phyloP scores from a whole-genome alignment of 2,113 vertebrate genomes.

The Antennarius striatus region DNA sequence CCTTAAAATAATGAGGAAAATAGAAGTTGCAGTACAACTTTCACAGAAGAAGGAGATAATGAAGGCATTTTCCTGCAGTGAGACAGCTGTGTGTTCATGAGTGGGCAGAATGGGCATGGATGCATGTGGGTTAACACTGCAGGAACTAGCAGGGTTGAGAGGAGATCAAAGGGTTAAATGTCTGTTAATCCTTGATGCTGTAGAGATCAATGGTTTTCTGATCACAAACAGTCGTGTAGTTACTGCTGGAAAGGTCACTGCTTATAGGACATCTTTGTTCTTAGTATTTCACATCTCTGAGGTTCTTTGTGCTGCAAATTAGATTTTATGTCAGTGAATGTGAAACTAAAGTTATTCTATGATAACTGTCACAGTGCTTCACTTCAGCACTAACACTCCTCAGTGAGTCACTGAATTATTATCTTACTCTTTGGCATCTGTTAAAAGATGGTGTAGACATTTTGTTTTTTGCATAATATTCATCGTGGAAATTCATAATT shows the following conservation, averaged over 20 bases:
- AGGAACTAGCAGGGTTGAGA: conserved; percentile 19
- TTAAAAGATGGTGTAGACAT: not conserved
- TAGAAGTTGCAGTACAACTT: conserved; percentile 30
- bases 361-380: too few species aligned
- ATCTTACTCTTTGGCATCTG: not conserved
- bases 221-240: too few species aligned
- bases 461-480: not conserved
- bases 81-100: conserved; percentile 2
- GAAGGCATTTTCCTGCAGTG: conserved; percentile 8
- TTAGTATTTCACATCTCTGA: conserved; percentile 7
- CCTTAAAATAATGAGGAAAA: conserved; percentile 18
- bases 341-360: not conserved
- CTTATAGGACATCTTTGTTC: conserved; percentile 20
- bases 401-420: too few species aligned
- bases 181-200: conserved; percentile 51
- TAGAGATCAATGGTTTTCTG: conserved; percentile 47
- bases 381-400: too few species aligned
- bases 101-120: not conserved
- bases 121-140: not conserved
- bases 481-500: not conserved
- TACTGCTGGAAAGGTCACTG: conserved; percentile 20
- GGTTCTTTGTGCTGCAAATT: conserved; percentile 1
- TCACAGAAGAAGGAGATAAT: conserved; percentile 15
- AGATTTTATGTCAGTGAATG: not conserved
- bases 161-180: conserved; percentile 65